Percentiles rank a stretch among this genome's conserved stretches.
Conservation (phyloP, 2,797 vertebrate species). For the Rallus crepitans region DNA sequence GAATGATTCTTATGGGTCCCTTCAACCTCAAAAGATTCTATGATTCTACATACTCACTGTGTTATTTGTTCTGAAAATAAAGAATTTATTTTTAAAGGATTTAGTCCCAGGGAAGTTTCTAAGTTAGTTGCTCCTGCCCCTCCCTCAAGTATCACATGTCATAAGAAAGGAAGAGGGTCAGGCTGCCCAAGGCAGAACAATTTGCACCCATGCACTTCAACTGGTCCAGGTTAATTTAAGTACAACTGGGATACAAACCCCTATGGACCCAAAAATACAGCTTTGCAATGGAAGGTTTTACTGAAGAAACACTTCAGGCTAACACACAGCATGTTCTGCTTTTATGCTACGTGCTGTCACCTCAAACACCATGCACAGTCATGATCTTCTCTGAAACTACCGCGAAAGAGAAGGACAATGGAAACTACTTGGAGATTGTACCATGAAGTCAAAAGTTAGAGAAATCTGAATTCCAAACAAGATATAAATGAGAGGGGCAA, state of each 20-base stretch:
- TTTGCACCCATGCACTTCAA: not conserved
- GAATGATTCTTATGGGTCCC: too few relatives aligned
- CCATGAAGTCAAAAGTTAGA: not conserved
- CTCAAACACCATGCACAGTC: not conserved
- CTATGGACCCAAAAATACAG: not conserved
- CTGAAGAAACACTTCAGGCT: not conserved
- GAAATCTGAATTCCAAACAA: not conserved
- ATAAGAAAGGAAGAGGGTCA: not conserved
- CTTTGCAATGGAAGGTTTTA: not conserved
- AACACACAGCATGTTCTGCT: not conserved
- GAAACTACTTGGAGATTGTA: not conserved
- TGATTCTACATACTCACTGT: not conserved
- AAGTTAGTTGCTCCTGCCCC: not conserved
- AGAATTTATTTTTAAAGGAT: not conserved
- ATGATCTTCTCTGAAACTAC: not conserved
- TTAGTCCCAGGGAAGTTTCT: not conserved
- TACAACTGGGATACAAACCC: not conserved
- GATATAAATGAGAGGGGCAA: not conserved
- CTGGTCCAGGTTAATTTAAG: not conserved
- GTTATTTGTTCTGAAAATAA: not conserved
- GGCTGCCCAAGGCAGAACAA: not conserved
- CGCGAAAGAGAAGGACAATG: not conserved
- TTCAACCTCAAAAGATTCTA: too few relatives aligned
- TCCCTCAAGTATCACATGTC: fast-evolving
- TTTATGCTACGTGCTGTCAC: not conserved